Conservation (phyloP, 2,797 vertebrate species). For the Sebastes flavidus region DNA sequence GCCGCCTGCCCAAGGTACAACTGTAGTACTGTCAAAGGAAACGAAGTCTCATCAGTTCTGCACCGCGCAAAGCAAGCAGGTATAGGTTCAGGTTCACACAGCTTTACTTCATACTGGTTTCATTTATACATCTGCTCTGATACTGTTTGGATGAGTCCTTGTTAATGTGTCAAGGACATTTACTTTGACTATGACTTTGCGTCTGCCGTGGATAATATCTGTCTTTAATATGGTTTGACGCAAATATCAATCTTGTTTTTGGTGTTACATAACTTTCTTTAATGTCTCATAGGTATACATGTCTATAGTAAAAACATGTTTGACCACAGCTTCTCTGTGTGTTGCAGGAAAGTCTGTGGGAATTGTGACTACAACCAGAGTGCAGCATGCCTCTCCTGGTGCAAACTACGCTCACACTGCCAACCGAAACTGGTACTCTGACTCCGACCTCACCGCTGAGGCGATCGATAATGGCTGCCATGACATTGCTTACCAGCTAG, state of each 20-base stretch:
- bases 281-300: not conserved
- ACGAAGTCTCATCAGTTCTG: slow-evolving; percentile 82
- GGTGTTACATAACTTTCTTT: not conserved
- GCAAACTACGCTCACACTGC: slow-evolving; percentile 79
- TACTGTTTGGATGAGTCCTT: not conserved
- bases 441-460: slow-evolving; percentile 62
- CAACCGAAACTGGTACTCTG: slow-evolving; percentile 81
- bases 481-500: slow-evolving; percentile 83
- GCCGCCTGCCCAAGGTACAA: slow-evolving; percentile 65
- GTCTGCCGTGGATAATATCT: not conserved
- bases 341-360: slow-evolving; percentile 85
- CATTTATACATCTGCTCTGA: not conserved
- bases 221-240: not conserved
- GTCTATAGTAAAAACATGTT: not conserved
- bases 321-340: not conserved
- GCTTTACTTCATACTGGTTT: not conserved
- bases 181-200: not conserved
- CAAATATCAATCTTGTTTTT: not conserved
- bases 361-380: slow-evolving; percentile 84
- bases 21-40: slow-evolving; percentile 69
- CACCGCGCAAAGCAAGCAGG: slow-evolving; percentile 81
- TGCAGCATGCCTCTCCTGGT: slow-evolving; percentile 85
- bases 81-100: slow-evolving; percentile 26
- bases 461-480: slow-evolving; percentile 70
- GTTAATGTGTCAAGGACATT: not conserved